phyloP scores from a whole-genome alignment of 2,113 vertebrate genomes.

The Macquaria australasica region DNA sequence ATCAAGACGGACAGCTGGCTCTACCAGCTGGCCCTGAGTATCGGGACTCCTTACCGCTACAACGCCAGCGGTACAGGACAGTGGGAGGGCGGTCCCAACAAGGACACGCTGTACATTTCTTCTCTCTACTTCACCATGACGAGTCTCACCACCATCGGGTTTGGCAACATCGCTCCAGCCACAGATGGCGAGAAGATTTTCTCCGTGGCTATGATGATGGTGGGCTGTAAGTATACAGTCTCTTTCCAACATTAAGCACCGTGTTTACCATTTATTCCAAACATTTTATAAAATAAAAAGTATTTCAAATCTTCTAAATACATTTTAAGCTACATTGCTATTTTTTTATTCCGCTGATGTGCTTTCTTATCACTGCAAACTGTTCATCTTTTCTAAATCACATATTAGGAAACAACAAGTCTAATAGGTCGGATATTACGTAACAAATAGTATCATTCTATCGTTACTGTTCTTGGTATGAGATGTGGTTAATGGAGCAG shows the following conservation, averaged over 20 bases:
- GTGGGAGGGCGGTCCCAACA: conserved; percentile 98
- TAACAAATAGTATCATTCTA: background rate
- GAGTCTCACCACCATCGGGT: conserved; percentile 98
- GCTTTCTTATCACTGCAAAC: background rate
- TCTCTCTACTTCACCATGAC: conserved; percentile 99
- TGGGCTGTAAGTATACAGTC: conserved; percentile 93
- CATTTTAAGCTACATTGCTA: background rate
- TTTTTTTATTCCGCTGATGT: too few relatives aligned
- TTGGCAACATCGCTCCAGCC: conserved; percentile 98
- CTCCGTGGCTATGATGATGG: conserved; percentile 99
- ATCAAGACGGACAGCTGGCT: conserved; percentile 98
- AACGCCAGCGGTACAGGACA: conserved; percentile 93
- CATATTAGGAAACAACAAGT: conserved; percentile 1
- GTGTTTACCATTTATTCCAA: background rate
- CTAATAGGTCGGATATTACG: conserved; percentile 12
- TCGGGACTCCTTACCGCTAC: conserved; percentile 95
- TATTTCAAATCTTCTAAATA: background rate
- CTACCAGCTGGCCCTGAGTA: conserved; percentile 94
- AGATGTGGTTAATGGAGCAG: conserved; percentile 36
- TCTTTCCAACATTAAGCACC: background rate
- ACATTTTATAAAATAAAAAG: background rate
- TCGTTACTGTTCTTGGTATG: background rate
- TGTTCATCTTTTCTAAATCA: background rate
- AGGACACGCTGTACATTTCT: conserved; percentile 97
- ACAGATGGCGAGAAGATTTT: conserved; percentile 99